Evolutionary conservation across 2,797 vertebrate species (phyloP).

Genomic region (Sciurus carolinensis): DNA sequence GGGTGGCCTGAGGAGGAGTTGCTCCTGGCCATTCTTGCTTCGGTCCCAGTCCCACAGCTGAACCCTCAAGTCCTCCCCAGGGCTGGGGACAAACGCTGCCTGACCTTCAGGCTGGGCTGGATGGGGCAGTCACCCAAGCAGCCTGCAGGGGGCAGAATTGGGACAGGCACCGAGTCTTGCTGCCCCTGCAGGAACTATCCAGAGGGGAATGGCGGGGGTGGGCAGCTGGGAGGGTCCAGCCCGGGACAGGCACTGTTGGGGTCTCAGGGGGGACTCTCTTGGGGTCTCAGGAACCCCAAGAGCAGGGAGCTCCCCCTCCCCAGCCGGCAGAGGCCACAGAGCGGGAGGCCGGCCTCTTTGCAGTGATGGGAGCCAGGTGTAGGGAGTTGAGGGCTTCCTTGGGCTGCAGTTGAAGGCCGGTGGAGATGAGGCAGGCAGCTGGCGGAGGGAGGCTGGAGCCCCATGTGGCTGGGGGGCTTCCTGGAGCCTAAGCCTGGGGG

Average conservation of each 20-base stretch:
- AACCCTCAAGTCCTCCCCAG: no score
- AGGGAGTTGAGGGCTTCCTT: slow-evolving; percentile 60
- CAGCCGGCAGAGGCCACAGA: not conserved
- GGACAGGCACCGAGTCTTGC: not conserved
- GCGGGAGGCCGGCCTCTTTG: slow-evolving; percentile 18
- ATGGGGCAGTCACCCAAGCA: not conserved
- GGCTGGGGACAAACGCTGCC: not conserved
- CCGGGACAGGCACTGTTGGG: fast-evolving
- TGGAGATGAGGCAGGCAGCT: not conserved
- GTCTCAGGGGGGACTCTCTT: not conserved
- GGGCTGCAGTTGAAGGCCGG: not conserved
- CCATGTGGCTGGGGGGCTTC: slow-evolving; percentile 35
- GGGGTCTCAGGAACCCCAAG: not conserved
- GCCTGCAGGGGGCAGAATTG: slow-evolving; percentile 70
- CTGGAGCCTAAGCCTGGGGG: slow-evolving; percentile 2
- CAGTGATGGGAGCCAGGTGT: slow-evolving; percentile 75
- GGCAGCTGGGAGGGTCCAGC: not conserved
- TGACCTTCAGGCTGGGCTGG: no score
- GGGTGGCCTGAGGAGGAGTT: not conserved
- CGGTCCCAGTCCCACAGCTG: fast-evolving
- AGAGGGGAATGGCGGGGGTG: not conserved
- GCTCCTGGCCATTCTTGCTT: fast-evolving
- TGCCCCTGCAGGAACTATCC: not conserved
- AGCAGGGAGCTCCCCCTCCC: not conserved
- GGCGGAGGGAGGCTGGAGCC: not conserved